These are phyloP conservation scores for Scelioninae gen. 1 DNA, from an alignment of 2,888 invertebrate species.

Conservation along the genomic window DNA sequence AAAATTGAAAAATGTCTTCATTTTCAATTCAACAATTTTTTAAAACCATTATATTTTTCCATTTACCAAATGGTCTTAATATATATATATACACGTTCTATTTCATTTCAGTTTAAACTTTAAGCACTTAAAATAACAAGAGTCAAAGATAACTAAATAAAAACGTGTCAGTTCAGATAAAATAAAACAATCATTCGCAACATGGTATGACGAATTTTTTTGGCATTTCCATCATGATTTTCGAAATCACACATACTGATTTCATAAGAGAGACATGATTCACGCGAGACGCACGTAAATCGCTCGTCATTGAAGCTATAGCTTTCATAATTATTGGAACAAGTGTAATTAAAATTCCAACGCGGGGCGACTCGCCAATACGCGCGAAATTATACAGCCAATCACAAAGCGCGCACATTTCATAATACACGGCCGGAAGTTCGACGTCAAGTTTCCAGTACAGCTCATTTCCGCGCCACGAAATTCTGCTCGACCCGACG, in stretches of 20 bases:
- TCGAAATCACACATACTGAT: slow-evolving; percentile 8
- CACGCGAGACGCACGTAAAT: slow-evolving; percentile 21
- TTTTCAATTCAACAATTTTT: too few species aligned
- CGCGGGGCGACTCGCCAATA: neutral
- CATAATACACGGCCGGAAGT: slow-evolving; percentile 24
- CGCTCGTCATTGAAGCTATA: slow-evolving; percentile 7
- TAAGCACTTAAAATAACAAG: too few species aligned
- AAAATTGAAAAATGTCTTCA: too few species aligned
- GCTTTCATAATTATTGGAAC: slow-evolving; percentile 28
- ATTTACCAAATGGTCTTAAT: too few species aligned
- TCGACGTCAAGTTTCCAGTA: slow-evolving; percentile 12
- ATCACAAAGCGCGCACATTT: slow-evolving; percentile 4
- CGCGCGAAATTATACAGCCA: slow-evolving; percentile 17
- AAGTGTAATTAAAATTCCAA: slow-evolving; percentile 26
- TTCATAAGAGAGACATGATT: slow-evolving; percentile 33
- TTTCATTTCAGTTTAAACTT: too few species aligned
- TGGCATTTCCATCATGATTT: slow-evolving; percentile 32
- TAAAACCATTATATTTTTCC: too few species aligned
- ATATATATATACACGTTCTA: too few species aligned
- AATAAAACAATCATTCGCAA: slow-evolving; percentile 13
- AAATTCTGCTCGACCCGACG: slow-evolving; percentile 15
- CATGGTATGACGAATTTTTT: slow-evolving; percentile 43
- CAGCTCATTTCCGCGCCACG: slow-evolving; percentile 29
- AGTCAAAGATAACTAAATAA: too few species aligned
- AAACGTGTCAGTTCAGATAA: neutral